These are phyloP conservation scores for Heliconius hortense DNA, from an alignment of 2,888 invertebrate species.

Conservation along the genomic window DNA sequence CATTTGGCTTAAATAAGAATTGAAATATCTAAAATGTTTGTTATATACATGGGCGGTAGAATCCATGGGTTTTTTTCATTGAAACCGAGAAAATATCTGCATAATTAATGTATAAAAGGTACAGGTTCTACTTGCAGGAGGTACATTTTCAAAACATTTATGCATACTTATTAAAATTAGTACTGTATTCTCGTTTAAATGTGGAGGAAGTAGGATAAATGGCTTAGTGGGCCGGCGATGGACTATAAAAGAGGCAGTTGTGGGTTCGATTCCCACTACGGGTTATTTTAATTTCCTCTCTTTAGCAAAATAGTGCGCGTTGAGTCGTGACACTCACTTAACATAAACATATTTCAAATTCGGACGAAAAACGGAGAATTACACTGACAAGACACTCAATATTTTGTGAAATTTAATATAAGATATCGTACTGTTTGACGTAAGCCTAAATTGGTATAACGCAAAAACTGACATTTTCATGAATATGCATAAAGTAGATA, in stretches of 20 bases:
- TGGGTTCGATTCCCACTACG: background rate
- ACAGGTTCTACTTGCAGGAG: too few species aligned
- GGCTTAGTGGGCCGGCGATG: background rate
- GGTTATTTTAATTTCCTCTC: too few species aligned
- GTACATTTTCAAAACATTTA: background rate
- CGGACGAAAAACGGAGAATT: background rate
- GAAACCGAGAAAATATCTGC: too few species aligned
- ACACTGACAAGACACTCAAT: background rate
- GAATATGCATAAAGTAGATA: constrained; percentile 45
- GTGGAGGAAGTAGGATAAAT: background rate
- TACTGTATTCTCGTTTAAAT: background rate
- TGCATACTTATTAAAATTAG: background rate
- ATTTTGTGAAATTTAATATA: background rate
- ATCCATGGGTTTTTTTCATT: too few species aligned
- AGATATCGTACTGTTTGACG: constrained; percentile 9
- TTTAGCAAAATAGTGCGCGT: background rate
- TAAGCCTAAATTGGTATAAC: constrained; percentile 34
- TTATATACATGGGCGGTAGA: background rate
- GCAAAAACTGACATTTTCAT: constrained; percentile 43
- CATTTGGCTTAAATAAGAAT: too few species aligned
- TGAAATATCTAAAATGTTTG: background rate
- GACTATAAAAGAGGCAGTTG: background rate
- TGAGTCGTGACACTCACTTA: background rate
- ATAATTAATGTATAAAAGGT: too few species aligned
- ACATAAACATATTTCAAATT: background rate